Evolutionary conservation across 1,140 invertebrate species (phyloP).

Genomic region (Tribolium madens): DNA sequence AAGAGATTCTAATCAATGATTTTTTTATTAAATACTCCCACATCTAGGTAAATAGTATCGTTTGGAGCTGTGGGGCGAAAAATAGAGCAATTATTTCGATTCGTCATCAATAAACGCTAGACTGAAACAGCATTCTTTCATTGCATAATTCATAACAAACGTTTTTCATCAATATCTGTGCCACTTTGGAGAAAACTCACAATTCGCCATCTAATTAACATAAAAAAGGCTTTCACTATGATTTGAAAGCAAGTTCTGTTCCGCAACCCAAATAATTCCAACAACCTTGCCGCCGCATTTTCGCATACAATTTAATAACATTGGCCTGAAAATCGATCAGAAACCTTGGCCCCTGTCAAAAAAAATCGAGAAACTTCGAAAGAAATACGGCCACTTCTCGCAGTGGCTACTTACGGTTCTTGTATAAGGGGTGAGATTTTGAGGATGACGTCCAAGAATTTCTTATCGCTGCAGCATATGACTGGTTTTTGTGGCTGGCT

Average conservation of each 20-base stretch:
- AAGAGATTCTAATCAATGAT: too few species aligned
- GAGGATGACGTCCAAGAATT: constrained; percentile 80
- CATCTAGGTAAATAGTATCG: too few species aligned
- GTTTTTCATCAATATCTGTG: too few species aligned
- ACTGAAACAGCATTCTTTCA: too few species aligned
- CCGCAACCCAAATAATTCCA: not conserved
- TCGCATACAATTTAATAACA: not conserved
- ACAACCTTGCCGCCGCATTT: not conserved
- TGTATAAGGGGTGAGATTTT: constrained; percentile 81
- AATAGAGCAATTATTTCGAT: too few species aligned
- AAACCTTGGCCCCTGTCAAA: not conserved
- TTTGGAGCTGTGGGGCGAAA: too few species aligned
- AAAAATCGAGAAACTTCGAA: not conserved
- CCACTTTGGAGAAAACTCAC: not conserved
- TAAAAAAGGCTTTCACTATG: not conserved
- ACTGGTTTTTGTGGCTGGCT: constrained; percentile 80
- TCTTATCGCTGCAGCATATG: constrained; percentile 79
- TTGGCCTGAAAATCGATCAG: not conserved
- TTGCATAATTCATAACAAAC: too few species aligned
- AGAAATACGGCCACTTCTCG: not conserved
- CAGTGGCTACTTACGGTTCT: constrained; percentile 81
- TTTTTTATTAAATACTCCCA: too few species aligned
- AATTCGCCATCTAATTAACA: too few species aligned
- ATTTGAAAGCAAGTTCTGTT: not conserved
- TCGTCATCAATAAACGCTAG: too few species aligned